phyloP scores from a whole-genome alignment of 2,113 vertebrate genomes.

The Perca schrenkii region DNA sequence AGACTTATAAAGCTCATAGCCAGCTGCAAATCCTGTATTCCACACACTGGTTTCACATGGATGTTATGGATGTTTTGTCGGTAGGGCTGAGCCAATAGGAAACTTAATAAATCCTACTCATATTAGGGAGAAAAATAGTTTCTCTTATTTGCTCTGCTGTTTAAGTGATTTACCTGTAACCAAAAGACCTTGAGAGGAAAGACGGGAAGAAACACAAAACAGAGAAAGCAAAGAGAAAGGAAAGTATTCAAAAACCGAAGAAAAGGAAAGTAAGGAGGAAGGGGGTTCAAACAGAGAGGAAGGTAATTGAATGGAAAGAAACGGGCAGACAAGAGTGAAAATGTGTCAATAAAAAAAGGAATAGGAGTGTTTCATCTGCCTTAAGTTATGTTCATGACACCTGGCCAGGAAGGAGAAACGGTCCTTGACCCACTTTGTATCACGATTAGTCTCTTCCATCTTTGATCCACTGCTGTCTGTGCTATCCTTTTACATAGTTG shows the following conservation, averaged over 20 bases:
- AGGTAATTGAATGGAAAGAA: slow-evolving; percentile 22
- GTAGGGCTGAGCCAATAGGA: neutral
- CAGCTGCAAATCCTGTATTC: slow-evolving; percentile 3
- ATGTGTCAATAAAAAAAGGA: slow-evolving; percentile 24
- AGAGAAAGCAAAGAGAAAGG: slow-evolving; percentile 11
- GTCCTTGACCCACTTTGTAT: slow-evolving; percentile 45
- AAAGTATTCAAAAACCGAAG: slow-evolving; percentile 7
- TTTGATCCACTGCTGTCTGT: slow-evolving; percentile 1
- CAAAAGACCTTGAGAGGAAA: slow-evolving; percentile 15
- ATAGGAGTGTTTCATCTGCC: slow-evolving; percentile 10
- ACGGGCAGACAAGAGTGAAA: slow-evolving; percentile 11
- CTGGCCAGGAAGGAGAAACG: slow-evolving; percentile 17
- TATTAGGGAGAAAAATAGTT: slow-evolving; percentile 7
- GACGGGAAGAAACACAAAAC: slow-evolving; percentile 10
- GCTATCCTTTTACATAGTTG: neutral
- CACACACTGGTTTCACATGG: slow-evolving; percentile 20
- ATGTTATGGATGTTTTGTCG: slow-evolving; percentile 12
- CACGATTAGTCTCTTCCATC: neutral
- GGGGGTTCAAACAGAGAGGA: slow-evolving; percentile 11
- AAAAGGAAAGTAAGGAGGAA: neutral
- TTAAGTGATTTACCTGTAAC: slow-evolving; percentile 45
- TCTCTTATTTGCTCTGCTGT: slow-evolving; percentile 19
- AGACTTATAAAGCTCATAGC: slow-evolving; percentile 44
- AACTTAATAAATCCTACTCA: slow-evolving; percentile 17
- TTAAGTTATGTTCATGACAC: slow-evolving; percentile 18